phyloP scores from a whole-genome alignment of 2,888 invertebrate species.

The Phengaris arion region DNA sequence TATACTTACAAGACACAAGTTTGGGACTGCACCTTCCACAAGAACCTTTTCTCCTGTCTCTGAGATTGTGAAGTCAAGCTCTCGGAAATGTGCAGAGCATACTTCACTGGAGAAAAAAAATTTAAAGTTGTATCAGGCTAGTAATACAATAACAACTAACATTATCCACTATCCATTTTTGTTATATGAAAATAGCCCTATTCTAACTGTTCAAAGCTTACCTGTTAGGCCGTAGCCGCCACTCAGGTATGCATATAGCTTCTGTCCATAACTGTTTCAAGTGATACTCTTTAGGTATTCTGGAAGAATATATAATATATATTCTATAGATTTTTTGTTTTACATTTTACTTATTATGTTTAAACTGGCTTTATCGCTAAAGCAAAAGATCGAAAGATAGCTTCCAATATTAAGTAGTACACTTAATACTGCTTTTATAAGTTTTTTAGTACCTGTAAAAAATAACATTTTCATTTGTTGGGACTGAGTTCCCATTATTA shows the following conservation, averaged over 20 bases:
- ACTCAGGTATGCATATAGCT: slow-evolving; percentile 22
- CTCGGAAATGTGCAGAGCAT: slow-evolving; percentile 13
- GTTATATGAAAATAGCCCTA: not conserved
- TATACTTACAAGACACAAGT: slow-evolving; percentile 6
- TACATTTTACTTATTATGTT: no score
- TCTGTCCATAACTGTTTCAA: slow-evolving; percentile 14
- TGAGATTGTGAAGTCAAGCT: not conserved
- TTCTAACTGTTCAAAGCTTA: not conserved
- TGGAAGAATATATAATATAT: not conserved
- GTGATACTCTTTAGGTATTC: slow-evolving; percentile 13
- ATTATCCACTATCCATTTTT: not conserved
- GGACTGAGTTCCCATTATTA: not conserved
- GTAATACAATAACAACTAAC: no score
- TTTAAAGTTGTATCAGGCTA: no score
- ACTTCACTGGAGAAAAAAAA: slow-evolving; percentile 10
- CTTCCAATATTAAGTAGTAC: no score
- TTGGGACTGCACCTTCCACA: slow-evolving; percentile 13
- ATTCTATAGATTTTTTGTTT: no score
- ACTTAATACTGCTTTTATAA: no score
- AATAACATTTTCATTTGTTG: slow-evolving; percentile 1
- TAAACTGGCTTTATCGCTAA: no score
- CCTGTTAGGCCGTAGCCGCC: slow-evolving; percentile 21
- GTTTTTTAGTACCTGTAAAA: slow-evolving; percentile 4
- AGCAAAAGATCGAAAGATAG: not conserved
- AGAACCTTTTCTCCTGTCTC: slow-evolving; percentile 9